Evolutionary conservation across 2,797 vertebrate genomes (phyloP), one percentile per base, ranked within the genome.

Genomic region (Steatocranus sp.): DNA sequence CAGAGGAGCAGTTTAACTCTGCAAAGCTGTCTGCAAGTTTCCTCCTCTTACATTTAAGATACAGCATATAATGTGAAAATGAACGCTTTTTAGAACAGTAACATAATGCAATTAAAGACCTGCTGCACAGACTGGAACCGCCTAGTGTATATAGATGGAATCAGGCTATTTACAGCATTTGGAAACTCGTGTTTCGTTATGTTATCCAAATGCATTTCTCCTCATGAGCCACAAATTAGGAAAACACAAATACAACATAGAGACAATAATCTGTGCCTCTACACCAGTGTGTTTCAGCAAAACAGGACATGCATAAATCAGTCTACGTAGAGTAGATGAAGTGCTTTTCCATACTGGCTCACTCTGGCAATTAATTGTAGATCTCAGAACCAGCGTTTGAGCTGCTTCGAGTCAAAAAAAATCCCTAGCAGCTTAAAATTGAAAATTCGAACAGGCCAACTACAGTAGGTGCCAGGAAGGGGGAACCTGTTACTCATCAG

Each of bases 401-500:
- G 41, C 17, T 73, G 5, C 15, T 43, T 17, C 2, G 12, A 36
- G 9, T 38, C 17, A 5, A 48, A 68, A 17, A 56, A 11, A 56
- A 30, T 11, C 53, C 15, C 53, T n/a, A 15, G 46, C 27, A n/a
- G 25, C 18, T 58, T 30, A 46, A 23, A 20, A 30, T n/a, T 30
- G 25, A n/a, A 48, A 49, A 73, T 49, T n/a, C 8, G 5, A 73
- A 49, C 17, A 30, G n/a, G 58, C 18, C 14, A 49, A 27, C 27
- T 70, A 61, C 18, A 61, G 18, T n/a, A 3, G 23, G 41, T 54
- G 66, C 48, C 41, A 82, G 84, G 70, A 51, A 81, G 23, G n/a
- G n/a, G 54, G 46, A 36, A 79, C 12, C 76, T 74, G 79, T 89
- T 78, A 88, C 49, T 88, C 87, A 85, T 88, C 30, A 17, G 23